A percentile compares a stretch with the other conserved stretches of the same genome.
phyloP scores from a whole-genome alignment of 2,888 invertebrate species.

The Perizoma affinitatum region DNA sequence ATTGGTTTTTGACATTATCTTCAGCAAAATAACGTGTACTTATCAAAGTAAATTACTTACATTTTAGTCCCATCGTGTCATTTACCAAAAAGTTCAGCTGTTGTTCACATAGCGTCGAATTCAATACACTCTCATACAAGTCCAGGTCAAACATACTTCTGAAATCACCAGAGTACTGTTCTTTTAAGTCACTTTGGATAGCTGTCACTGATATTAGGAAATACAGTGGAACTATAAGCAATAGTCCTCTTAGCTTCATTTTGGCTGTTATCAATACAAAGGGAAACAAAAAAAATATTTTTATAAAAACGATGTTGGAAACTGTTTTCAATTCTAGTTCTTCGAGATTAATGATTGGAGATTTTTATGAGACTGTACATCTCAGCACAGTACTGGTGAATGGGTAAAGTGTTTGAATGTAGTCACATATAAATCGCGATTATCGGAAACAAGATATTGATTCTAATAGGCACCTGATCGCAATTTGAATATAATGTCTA shows the following conservation, averaged over 20 bases:
- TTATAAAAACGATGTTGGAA: constrained; percentile 1
- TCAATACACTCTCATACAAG: constrained; percentile 54
- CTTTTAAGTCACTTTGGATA: too few species aligned
- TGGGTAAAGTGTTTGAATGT: constrained; percentile 2
- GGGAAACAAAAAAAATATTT: constrained; percentile 20
- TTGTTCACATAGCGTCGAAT: constrained; percentile 46
- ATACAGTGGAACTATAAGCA: too few species aligned
- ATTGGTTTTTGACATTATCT: too few species aligned
- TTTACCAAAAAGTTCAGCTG: constrained; percentile 46
- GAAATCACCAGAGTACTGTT: constrained; percentile 24
- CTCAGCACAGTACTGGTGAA: neutral
- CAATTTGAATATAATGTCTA: neutral
- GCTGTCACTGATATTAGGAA: too few species aligned
- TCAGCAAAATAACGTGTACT: too few species aligned
- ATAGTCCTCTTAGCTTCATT: constrained; percentile 1
- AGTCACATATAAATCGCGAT: constrained; percentile 29
- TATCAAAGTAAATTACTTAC: too few species aligned
- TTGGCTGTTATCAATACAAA: neutral
- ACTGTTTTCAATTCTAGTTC: too few species aligned
- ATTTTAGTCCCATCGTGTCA: constrained; percentile 37
- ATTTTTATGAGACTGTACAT: too few species aligned
- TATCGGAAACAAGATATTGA: constrained; percentile 31
- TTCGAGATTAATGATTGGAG: too few species aligned
- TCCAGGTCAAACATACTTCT: constrained; percentile 52
- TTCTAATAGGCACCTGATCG: constrained; percentile 12